Percentiles rank a stretch among this genome's conserved stretches.
These are phyloP conservation scores for Siniperca undulata DNA, from an alignment of 2,797 vertebrate genomes.

Conservation along the genomic window DNA sequence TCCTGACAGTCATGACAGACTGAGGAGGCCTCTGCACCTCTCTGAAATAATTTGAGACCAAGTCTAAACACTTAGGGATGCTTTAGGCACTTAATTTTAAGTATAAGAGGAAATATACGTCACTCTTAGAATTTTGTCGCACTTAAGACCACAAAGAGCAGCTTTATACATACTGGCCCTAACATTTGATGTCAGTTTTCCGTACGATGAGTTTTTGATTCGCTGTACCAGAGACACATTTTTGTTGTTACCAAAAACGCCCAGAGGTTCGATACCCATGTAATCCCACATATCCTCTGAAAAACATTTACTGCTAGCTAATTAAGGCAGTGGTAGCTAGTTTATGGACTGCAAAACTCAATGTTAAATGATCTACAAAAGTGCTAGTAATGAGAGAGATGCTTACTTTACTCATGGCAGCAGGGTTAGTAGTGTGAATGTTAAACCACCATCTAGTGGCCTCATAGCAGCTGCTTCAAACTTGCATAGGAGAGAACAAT, in stretches of 20 bases:
- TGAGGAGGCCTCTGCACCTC: not conserved
- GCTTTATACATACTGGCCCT: not conserved
- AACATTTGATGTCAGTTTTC: not conserved
- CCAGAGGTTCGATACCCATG: not conserved
- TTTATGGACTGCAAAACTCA: no score
- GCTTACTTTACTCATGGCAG: not conserved
- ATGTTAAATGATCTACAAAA: not conserved
- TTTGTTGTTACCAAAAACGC: not conserved
- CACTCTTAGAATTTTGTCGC: no score
- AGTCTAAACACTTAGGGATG: not conserved
- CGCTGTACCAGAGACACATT: not conserved
- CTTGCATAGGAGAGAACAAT: not conserved
- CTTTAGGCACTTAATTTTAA: no score
- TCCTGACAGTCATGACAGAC: not conserved
- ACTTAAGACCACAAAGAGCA: not conserved
- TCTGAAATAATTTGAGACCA: not conserved
- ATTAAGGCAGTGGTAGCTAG: not conserved
- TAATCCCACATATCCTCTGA: no score
- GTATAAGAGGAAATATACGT: not conserved
- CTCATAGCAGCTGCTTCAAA: conserved; percentile 10
- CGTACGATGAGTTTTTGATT: not conserved
- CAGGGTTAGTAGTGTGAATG: not conserved
- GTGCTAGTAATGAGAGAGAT: not conserved
- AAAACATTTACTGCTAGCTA: not conserved
- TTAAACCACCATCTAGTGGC: conserved; percentile 8